Evolutionary conservation across 1,140 invertebrate genomes (phyloP).

Genomic region (Ostrea edulis): DNA sequence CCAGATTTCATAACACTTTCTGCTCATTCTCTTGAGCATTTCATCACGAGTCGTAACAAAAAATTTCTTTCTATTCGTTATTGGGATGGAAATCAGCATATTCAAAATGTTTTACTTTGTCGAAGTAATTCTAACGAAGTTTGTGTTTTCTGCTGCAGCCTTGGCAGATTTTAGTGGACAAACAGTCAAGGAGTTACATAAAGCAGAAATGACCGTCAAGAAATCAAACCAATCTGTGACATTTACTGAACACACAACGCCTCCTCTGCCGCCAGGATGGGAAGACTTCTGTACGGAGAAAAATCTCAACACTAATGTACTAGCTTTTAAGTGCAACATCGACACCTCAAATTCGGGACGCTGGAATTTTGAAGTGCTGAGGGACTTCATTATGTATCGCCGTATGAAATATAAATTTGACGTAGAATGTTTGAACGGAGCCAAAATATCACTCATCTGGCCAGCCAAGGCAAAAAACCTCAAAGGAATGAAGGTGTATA

Average conservation of each 20-base stretch:
- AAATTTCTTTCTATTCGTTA: too few relatives aligned
- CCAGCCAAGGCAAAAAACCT: constrained; percentile 56
- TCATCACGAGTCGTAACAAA: neutral
- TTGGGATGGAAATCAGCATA: too few relatives aligned
- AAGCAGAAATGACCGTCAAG: neutral
- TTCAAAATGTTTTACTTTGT: too few relatives aligned
- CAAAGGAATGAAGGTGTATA: constrained; percentile 39
- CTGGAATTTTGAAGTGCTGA: constrained; percentile 52
- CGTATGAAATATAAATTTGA: constrained; percentile 48
- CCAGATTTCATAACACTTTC: neutral
- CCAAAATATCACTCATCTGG: constrained; percentile 54
- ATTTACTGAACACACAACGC: neutral
- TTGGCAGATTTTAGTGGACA: neutral
- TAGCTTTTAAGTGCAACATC: constrained; percentile 33
- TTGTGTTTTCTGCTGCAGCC: neutral
- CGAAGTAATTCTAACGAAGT: neutral
- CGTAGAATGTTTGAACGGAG: constrained; percentile 49
- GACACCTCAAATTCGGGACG: constrained; percentile 48
- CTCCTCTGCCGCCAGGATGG: neutral
- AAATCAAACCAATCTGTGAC: neutral
- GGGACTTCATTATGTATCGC: constrained; percentile 37
- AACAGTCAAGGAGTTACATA: neutral
- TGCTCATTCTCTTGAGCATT: neutral
- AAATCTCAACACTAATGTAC: too few relatives aligned
- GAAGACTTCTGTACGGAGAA: neutral